Percentiles rank a stretch among this genome's conserved stretches.
These are phyloP conservation scores for Cardiocondyla obscurior DNA, from an alignment of 1,140 invertebrate genomes.

Conservation along the genomic window DNA sequence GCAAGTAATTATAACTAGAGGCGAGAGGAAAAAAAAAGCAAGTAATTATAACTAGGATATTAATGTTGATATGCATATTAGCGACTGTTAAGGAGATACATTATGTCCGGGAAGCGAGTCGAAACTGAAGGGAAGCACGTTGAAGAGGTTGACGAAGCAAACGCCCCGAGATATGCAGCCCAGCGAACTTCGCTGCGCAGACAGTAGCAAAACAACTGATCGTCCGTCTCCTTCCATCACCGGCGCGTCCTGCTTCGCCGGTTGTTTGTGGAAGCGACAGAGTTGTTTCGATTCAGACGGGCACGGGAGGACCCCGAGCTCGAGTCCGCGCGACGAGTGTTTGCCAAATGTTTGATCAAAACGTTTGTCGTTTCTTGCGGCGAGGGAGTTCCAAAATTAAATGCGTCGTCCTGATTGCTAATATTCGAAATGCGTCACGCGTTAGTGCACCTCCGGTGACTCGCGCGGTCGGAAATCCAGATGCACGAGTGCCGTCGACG, in stretches of 20 bases:
- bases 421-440: slow-evolving; percentile 70
- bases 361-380: slow-evolving; percentile 80
- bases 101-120: background rate
- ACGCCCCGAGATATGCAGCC: slow-evolving; percentile 74
- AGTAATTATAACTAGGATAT: slow-evolving; percentile 1
- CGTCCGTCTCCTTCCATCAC: slow-evolving; percentile 53
- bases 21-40: too few relatives aligned
- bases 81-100: background rate
- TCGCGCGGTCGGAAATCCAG: slow-evolving; percentile 20
- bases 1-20: slow-evolving; percentile 1
- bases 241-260: slow-evolving; percentile 66
- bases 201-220: slow-evolving; percentile 75
- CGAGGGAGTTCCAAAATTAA: slow-evolving; percentile 76
- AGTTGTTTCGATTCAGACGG: slow-evolving; percentile 73
- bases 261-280: slow-evolving; percentile 78
- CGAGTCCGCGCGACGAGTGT: slow-evolving; percentile 75
- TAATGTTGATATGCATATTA: background rate
- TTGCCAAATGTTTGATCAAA: slow-evolving; percentile 83
- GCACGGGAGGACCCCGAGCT: slow-evolving; percentile 59
- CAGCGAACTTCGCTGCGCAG: slow-evolving; percentile 68
- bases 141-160: slow-evolving; percentile 59
- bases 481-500: background rate
- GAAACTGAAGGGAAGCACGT: background rate
- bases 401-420: slow-evolving; percentile 76
- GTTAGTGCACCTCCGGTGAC: slow-evolving; percentile 1